phyloP scores from a whole-genome alignment of 2,888 invertebrate species.

The Agrochola macilenta region DNA sequence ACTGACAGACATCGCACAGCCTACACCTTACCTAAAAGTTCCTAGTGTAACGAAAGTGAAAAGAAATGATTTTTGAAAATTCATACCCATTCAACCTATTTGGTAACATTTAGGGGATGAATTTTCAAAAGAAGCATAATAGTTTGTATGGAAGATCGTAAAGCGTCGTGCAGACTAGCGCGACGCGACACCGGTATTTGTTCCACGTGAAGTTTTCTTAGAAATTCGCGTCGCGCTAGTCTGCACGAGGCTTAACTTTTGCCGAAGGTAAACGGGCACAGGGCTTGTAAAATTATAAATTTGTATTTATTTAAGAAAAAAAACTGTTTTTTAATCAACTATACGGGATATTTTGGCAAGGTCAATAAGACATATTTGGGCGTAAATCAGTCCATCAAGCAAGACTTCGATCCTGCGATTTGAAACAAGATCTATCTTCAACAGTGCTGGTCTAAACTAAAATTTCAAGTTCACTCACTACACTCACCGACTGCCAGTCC shows the following conservation, averaged over 20 bases:
- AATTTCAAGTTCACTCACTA: constrained; percentile 42
- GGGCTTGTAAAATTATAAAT: neutral
- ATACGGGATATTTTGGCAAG: neutral
- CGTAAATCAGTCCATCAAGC: neutral
- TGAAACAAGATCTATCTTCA: neutral
- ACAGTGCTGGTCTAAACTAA: neutral
- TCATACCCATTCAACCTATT: no score
- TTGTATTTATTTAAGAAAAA: no score
- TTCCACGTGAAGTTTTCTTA: no score
- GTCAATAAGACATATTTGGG: neutral
- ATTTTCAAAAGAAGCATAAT: neutral
- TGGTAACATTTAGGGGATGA: no score
- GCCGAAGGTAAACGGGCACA: neutral
- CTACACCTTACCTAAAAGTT: neutral
- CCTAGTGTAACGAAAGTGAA: no score
- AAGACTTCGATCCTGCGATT: neutral
- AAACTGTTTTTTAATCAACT: neutral
- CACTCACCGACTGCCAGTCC: constrained; percentile 97
- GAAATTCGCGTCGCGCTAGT: no score
- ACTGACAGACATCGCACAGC: neutral
- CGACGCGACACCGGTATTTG: no score
- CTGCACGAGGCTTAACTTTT: neutral
- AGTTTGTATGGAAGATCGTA: neutral
- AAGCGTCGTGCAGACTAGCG: no score
- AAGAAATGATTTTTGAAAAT: no score